phyloP scores from a whole-genome alignment of 2,888 invertebrate genomes.

The Gymnocheta viridis region DNA sequence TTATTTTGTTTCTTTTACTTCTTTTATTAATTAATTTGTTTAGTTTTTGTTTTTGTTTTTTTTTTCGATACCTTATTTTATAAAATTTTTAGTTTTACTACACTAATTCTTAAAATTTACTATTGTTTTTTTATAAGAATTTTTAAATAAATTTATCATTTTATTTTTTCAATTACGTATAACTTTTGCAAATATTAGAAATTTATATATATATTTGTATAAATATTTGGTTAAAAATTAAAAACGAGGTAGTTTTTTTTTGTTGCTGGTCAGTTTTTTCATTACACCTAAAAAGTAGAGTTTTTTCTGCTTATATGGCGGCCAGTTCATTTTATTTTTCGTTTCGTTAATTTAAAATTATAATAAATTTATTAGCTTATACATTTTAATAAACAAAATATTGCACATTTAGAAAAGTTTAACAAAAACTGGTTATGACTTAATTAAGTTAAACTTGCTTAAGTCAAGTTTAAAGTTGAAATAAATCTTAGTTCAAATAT shows the following conservation, averaged over 20 bases:
- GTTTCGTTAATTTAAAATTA: neutral
- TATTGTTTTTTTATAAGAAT: slow-evolving; percentile 59
- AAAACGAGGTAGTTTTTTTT: slow-evolving; percentile 64
- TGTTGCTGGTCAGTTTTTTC: slow-evolving; percentile 37
- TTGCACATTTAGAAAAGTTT: slow-evolving; percentile 29
- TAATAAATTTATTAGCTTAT: slow-evolving; percentile 2
- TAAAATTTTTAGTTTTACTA: slow-evolving; percentile 50
- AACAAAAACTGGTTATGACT: neutral
- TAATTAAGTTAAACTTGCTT: slow-evolving; percentile 8
- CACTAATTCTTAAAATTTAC: slow-evolving; percentile 67
- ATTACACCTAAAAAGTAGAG: neutral
- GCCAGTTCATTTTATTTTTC: neutral
- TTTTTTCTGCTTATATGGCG: neutral
- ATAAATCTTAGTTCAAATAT: neutral
- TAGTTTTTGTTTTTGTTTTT: slow-evolving; percentile 15
- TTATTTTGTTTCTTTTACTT: slow-evolving; percentile 20
- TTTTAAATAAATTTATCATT: slow-evolving; percentile 34
- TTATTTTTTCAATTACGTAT: slow-evolving; percentile 65
- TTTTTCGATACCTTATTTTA: slow-evolving; percentile 18
- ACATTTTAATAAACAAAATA: slow-evolving; percentile 16
- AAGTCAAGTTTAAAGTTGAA: neutral
- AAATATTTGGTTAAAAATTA: slow-evolving; percentile 41
- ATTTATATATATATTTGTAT: slow-evolving; percentile 17
- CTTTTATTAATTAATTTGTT: slow-evolving; percentile 45
- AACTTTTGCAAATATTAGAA: slow-evolving; percentile 61